Percentiles rank a stretch among this genome's conserved stretches.
Evolutionary conservation across 2,113 vertebrate genomes (phyloP).

Genomic region (Corythaixoides concolor): DNA sequence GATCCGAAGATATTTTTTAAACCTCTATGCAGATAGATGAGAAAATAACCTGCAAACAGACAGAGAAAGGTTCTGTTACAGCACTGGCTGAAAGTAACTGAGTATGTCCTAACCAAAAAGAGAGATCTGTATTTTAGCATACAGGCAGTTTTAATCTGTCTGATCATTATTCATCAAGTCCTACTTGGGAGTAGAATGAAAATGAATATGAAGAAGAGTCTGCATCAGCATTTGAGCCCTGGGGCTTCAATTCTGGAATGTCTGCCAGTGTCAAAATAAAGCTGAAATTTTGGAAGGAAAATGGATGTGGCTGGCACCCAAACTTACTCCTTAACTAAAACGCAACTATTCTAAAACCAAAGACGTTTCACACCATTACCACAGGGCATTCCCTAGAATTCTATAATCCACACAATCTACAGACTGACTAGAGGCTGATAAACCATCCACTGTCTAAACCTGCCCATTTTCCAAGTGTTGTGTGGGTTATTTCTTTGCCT

Average conservation of each 20-base stretch:
- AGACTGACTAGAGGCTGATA: neutral
- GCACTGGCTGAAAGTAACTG: neutral
- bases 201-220: neutral
- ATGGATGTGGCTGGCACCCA: neutral
- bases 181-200: neutral
- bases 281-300: neutral
- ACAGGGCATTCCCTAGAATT: neutral
- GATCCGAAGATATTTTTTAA: constrained; percentile 12
- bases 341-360: neutral
- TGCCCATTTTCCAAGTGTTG: neutral
- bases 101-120: neutral
- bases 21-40: neutral
- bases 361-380: neutral
- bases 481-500: neutral
- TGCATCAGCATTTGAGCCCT: neutral
- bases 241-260: neutral
- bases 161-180: neutral
- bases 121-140: neutral
- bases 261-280: neutral
- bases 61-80: neutral
- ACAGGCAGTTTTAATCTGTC: neutral
- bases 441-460: neutral
- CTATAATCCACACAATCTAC: neutral
- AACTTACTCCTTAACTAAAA: neutral
- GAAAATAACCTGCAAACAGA: neutral